These are phyloP conservation scores for Megaleporinus macrocephalus DNA, from an alignment of 2,113 vertebrate genomes.

Conservation along the genomic window DNA sequence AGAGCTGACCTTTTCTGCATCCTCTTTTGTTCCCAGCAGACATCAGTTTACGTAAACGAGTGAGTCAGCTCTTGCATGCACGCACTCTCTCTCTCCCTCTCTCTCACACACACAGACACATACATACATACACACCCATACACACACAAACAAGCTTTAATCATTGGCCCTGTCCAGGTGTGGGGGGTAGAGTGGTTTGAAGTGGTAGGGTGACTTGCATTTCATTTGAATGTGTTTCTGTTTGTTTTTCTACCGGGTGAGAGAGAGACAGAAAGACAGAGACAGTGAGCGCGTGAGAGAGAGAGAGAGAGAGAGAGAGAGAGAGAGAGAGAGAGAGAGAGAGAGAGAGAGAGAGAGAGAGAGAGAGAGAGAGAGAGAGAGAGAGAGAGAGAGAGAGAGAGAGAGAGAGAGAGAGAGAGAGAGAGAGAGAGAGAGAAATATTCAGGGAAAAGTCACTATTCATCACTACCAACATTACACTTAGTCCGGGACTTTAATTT, in stretches of 20 bases:
- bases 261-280: conserved; percentile 12
- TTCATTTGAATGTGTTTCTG: conserved; percentile 58
- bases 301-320: conserved; percentile 12
- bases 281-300: conserved; percentile 1
- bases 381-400: conserved; percentile 13
- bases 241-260: conserved; percentile 50
- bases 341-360: conserved; percentile 1
- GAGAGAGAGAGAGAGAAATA: neutral
- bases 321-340: conserved; percentile 2
- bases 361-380: conserved; percentile 41
- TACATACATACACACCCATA: too few relatives aligned
- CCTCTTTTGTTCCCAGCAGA: conserved; percentile 53
- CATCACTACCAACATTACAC: too few relatives aligned
- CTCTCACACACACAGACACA: neutral
- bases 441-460: too few relatives aligned
- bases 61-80: conserved; percentile 47
- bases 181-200: conserved; percentile 30
- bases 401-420: neutral
- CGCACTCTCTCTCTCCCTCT: neutral
- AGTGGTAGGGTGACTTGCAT: conserved; percentile 45
- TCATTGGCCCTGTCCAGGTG: conserved; percentile 50
- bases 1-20: conserved; percentile 54
- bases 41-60: conserved; percentile 51
- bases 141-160: conserved; percentile 32
- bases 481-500: too few relatives aligned